These are phyloP conservation scores for Luffia ferchaultella DNA, from an alignment of 2,888 invertebrate genomes.

Conservation along the genomic window DNA sequence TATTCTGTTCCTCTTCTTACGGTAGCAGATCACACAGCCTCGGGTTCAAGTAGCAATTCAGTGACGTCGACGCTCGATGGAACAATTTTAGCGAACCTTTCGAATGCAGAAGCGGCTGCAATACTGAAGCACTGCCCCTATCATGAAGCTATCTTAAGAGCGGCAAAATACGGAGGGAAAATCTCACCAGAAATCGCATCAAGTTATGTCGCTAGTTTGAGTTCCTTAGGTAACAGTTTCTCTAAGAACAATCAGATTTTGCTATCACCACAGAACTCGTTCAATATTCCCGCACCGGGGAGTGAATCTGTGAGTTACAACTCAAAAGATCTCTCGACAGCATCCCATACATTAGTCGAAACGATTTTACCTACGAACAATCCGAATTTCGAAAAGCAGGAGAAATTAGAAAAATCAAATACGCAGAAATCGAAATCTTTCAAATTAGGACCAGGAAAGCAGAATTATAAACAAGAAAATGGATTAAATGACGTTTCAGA, in stretches of 20 bases:
- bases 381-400: conserved; percentile 28
- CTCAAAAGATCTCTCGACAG: conserved; percentile 32
- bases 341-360: conserved; percentile 41
- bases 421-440: conserved; percentile 38
- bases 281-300: conserved; percentile 29
- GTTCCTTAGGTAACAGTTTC: conserved; percentile 56
- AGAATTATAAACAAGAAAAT: conserved; percentile 28
- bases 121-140: conserved; percentile 60
- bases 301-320: conserved; percentile 33
- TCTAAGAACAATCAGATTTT: conserved; percentile 44
- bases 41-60: conserved; percentile 42
- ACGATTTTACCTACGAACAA: conserved; percentile 29
- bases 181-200: conserved; percentile 57
- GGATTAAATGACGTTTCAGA: conserved; percentile 36
- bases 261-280: conserved; percentile 28
- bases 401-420: conserved; percentile 24
- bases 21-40: conserved; percentile 57
- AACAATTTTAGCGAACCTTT: conserved; percentile 38
- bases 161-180: conserved; percentile 43
- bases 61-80: conserved; percentile 51
- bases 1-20: conserved; percentile 58
- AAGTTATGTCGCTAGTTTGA: conserved; percentile 60
- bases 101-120: conserved; percentile 48
- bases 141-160: conserved; percentile 56
- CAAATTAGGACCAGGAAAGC: conserved; percentile 25